A percentile compares a stretch with the other conserved stretches of the same genome.
Evolutionary conservation across 1,140 invertebrate genomes (phyloP).

Genomic region (Dreissena polymorpha): DNA sequence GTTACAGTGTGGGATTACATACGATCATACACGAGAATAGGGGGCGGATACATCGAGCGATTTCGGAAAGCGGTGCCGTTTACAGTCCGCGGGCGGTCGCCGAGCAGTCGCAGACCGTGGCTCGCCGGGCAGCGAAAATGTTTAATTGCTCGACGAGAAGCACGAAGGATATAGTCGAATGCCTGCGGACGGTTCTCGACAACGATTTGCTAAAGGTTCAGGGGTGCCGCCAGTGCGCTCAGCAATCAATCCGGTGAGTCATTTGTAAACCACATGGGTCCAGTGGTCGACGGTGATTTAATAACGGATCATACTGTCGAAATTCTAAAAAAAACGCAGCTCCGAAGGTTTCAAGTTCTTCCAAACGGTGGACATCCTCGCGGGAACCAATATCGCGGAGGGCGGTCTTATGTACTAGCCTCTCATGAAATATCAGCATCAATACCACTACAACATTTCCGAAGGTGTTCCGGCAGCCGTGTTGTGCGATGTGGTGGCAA

Average conservation of each 20-base stretch:
- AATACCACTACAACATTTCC: conserved; percentile 44
- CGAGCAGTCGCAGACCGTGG: neutral
- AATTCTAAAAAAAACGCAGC: conserved; percentile 41
- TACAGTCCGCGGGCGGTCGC: conserved; percentile 28
- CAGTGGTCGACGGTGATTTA: conserved; percentile 59
- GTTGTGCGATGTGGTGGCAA: conserved; percentile 53
- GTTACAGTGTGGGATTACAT: conserved; percentile 93
- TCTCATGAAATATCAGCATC: conserved; percentile 41
- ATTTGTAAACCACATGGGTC: conserved; percentile 41
- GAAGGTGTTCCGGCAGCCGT: conserved; percentile 58
- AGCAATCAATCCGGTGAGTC: neutral
- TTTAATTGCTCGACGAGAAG: conserved; percentile 27
- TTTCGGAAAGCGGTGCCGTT: conserved; percentile 48
- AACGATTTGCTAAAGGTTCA: conserved; percentile 6
- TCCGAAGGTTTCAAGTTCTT: conserved; percentile 48
- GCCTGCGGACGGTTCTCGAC: conserved; percentile 10
- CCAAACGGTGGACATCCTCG: conserved; percentile 59
- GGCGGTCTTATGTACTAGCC: conserved; percentile 53
- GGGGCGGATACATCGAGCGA: conserved; percentile 44
- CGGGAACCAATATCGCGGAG: conserved; percentile 61
- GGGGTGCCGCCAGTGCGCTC: neutral
- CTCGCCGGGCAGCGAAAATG: conserved; percentile 5
- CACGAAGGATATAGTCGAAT: conserved; percentile 15
- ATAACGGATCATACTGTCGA: conserved; percentile 32
- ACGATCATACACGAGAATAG: conserved; percentile 36